A percentile compares a stretch with the other conserved stretches of the same genome.
Conservation (phyloP, 2,113 vertebrate genomes). For the Oryzias woworae region DNA sequence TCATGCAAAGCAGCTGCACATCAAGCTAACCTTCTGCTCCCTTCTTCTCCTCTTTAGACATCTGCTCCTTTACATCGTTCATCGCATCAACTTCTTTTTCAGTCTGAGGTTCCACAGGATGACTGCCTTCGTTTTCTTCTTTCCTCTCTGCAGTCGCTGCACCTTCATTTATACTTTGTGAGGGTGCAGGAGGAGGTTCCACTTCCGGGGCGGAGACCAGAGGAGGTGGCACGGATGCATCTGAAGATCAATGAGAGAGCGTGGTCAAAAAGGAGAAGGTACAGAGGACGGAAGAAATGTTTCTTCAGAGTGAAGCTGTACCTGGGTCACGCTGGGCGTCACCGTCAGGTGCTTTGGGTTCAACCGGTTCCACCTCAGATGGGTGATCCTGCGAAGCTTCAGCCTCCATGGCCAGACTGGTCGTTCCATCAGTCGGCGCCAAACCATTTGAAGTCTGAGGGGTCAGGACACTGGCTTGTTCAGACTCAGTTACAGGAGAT, state of each 20-base stretch:
- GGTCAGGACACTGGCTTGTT: neutral
- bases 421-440: neutral
- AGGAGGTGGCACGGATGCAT: neutral
- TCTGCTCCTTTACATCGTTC: neutral
- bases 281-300: no score
- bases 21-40: no score
- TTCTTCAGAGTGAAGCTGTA: neutral
- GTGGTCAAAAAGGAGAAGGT: neutral
- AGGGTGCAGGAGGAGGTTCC: neutral
- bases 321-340: neutral
- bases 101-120: fast-evolving
- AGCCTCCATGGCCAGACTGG: neutral
- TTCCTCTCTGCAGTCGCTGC: neutral
- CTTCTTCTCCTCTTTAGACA: no score
- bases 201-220: neutral
- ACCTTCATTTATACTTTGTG: neutral
- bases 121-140: neutral
- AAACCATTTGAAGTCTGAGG: neutral
- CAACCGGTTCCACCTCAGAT: neutral
- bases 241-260: conserved; percentile 2
- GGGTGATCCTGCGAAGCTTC: neutral
- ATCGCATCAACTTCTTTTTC: neutral
- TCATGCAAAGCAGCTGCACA: no score
- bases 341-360: neutral
- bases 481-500: neutral